Base-by-base conservation (phyloP, 2,797 vertebrate species). In the Melanogrammus aeglefinus region DNA sequence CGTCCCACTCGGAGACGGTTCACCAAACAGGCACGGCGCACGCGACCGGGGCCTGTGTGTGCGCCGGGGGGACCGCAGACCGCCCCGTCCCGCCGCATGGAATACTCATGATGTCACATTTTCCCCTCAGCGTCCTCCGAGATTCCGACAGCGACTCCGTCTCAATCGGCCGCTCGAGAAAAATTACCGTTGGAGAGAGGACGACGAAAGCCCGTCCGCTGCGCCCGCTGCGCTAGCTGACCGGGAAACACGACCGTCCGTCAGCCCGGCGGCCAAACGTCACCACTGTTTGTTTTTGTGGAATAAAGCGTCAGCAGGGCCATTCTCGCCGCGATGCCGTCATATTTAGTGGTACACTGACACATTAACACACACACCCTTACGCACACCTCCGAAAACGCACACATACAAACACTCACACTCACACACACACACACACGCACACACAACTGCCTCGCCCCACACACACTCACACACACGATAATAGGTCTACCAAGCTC, bases 81-180 rank as follows among this genome's bases (percentile, higher is more conserved):
- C 80, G 33, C 39, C 85, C 86, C 80, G 85, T 82, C 86, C 84
- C 82, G 79, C 89, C 84, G 89, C 83, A 82, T 77, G 85, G 83
- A 80, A 82, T 75, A 80, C 86, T 77, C 78, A 85, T 92, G 89
- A 91, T 84, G 90, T 93, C 92, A 94, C 88, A 88, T 93, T 93
- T 93, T 93, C 92, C 92, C 72, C 85, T 90, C 83, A 51, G 78
- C 66, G 73, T 77, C 89, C 51, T 87, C 82, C 80, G 36, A 66
- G 81, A 87, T 87, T 77, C 75, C 76, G 36, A 85, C 81, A 81
- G 83, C 78, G 38, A 35, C 75, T 38, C 80, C 7, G 69, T 77
- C 27, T 80, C 44, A 14, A 75, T 1, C 35, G n/a, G 72, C 84
- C 41, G 71, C 79, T 73, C 21, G 72, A 1, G 38, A 39, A 29